Conservation (phyloP, 2,797 vertebrate species). For the Florisuga fusca region DNA sequence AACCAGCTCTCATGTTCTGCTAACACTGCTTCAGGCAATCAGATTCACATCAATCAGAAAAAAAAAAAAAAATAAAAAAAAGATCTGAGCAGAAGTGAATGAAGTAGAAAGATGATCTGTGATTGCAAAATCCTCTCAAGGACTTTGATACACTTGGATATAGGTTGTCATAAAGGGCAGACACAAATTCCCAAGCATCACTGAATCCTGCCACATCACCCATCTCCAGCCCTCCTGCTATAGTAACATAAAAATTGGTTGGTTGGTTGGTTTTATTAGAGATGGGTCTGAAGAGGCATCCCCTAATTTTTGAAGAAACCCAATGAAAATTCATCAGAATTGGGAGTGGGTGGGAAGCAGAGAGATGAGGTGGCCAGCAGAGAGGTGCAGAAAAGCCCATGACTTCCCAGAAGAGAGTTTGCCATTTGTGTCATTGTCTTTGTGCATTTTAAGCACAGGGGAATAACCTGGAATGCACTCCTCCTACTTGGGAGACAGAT, state of each 20-base stretch:
- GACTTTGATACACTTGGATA: rapidly evolving
- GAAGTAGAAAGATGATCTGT: neutral
- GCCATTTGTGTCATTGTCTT: conserved; percentile 5
- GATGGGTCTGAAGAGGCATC: neutral
- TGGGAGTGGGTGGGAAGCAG: neutral
- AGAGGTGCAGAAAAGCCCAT: neutral
- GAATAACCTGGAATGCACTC: conserved; percentile 37
- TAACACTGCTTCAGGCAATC: too few relatives aligned
- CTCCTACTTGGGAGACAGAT: conserved; percentile 28
- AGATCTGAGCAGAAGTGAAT: neutral
- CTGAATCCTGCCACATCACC: neutral
- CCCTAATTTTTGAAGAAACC: neutral
- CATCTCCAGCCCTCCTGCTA: neutral
- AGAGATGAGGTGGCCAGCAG: neutral
- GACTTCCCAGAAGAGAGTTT: neutral
- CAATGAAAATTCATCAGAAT: neutral
- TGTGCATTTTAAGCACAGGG: neutral
- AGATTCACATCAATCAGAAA: neutral
- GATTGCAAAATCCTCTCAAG: neutral
- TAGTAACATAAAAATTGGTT: neutral
- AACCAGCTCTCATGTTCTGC: neutral
- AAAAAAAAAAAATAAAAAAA: neutral
- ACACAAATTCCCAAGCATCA: neutral
- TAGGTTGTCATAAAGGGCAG: neutral
- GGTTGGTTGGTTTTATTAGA: neutral